Conservation (phyloP, 2,797 vertebrate species). For the Apogon hyalosoma region DNA sequence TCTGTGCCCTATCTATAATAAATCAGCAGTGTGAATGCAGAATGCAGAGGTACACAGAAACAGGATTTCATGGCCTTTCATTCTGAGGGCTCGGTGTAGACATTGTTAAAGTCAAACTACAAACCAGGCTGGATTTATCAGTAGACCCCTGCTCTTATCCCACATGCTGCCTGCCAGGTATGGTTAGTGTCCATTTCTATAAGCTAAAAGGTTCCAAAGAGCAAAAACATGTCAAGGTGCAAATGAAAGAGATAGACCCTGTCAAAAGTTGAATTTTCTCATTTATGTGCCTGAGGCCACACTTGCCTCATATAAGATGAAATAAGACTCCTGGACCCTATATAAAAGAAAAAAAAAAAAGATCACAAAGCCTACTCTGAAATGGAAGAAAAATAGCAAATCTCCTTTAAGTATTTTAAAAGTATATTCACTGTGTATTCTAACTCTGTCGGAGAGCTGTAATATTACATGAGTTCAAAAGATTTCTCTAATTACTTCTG, state of each 20-base stretch:
- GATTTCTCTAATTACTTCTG: conserved; percentile 24
- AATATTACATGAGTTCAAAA: conserved; percentile 7
- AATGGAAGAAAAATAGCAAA: conserved; percentile 33
- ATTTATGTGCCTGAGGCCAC: conserved; percentile 36
- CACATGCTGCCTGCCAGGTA: conserved; percentile 42
- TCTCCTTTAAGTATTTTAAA: conserved; percentile 20
- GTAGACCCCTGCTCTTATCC: conserved; percentile 48
- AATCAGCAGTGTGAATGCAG: conserved; percentile 47
- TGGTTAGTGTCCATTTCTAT: conserved; percentile 47
- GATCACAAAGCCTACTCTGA: conserved; percentile 7
- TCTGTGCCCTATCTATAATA: conserved; percentile 42
- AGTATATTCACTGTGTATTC: conserved; percentile 9
- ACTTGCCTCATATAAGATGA: conserved; percentile 39
- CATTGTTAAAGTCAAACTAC: conserved; percentile 42
- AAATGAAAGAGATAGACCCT: conserved; percentile 47
- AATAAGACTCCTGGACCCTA: conserved; percentile 48
- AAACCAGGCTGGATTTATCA: conserved; percentile 48
- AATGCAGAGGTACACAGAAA: conserved; percentile 31
- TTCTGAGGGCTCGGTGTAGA: conserved; percentile 27
- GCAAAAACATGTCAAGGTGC: conserved; percentile 39
- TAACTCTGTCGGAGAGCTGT: conserved; percentile 5
- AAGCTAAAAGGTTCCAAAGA: conserved; percentile 33
- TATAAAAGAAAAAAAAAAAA: conserved; percentile 20
- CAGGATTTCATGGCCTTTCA: conserved; percentile 29
- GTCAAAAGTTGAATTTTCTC: conserved; percentile 34